These are phyloP conservation scores for Mesorhabditis sp. DNA, from an alignment of 2,888 invertebrate species.

Conservation along the genomic window DNA sequence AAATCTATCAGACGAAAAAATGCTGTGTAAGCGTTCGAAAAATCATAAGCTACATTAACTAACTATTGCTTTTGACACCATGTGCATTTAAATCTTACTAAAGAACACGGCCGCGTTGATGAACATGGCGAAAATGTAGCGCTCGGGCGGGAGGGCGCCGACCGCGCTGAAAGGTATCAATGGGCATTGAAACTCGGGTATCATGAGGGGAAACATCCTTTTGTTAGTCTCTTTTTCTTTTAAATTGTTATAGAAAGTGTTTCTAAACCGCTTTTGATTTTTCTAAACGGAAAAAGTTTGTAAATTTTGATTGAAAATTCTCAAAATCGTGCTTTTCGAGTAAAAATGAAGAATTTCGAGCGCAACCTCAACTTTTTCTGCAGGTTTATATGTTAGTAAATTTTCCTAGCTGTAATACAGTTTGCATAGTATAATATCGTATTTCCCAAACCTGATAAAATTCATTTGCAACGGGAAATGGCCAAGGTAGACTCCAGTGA, in stretches of 20 bases:
- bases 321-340: too few species aligned
- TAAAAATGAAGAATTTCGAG: too few species aligned
- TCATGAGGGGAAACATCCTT: background rate
- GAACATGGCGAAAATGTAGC: slow-evolving; percentile 4
- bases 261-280: too few species aligned
- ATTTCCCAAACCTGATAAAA: background rate
- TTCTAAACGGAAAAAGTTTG: too few species aligned
- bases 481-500: background rate
- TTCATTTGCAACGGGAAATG: background rate
- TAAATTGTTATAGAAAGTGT: background rate
- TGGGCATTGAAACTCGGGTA: background rate
- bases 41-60: too few species aligned
- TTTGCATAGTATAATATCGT: too few species aligned
- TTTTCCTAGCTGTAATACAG: too few species aligned
- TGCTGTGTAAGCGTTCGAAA: too few species aligned
- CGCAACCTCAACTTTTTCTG: too few species aligned
- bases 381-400: too few species aligned
- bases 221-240: background rate
- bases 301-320: too few species aligned
- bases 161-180: background rate
- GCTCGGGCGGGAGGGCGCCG: slow-evolving; percentile 3
- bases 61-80: background rate
- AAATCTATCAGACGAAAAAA: too few species aligned
- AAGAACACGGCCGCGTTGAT: slow-evolving; percentile 3
- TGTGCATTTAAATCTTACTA: background rate